Conservation (phyloP, 2,113 vertebrate genomes). For the Corythaixoides concolor region DNA sequence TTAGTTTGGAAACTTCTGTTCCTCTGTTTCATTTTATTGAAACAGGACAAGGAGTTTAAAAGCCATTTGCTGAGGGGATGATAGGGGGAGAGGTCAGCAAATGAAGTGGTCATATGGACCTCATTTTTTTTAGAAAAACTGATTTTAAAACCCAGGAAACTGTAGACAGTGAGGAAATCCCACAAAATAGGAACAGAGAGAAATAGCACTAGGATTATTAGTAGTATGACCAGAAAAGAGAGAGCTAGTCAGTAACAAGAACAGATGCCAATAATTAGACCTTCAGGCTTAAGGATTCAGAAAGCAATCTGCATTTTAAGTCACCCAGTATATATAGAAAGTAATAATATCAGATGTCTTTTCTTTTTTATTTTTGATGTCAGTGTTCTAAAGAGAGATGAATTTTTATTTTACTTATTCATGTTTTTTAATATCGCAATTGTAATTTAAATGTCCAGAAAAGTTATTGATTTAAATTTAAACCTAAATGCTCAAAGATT, state of each 20-base stretch:
- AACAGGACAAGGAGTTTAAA: neutral
- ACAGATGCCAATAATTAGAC: neutral
- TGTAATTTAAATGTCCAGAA: neutral
- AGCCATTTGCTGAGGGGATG: neutral
- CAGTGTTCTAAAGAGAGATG: neutral
- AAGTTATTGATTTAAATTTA: neutral
- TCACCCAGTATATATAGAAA: neutral
- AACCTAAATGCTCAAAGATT: neutral
- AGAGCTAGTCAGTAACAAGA: neutral
- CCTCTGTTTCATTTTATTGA: neutral
- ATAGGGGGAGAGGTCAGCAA: neutral
- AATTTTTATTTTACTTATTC: neutral
- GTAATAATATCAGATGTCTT: neutral
- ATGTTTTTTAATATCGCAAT: neutral
- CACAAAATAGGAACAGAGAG: neutral
- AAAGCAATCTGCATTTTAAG: conserved; percentile 6
- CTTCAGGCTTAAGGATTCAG: neutral
- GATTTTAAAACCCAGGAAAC: neutral
- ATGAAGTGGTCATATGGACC: neutral
- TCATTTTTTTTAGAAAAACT: neutral
- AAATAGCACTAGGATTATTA: neutral
- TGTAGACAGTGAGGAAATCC: neutral
- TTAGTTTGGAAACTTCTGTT: neutral
- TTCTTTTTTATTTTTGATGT: neutral
- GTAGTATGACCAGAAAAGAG: neutral